Evolutionary conservation across 1,140 invertebrate genomes (phyloP).

Genomic region (Pogonomyrmex californicus): DNA sequence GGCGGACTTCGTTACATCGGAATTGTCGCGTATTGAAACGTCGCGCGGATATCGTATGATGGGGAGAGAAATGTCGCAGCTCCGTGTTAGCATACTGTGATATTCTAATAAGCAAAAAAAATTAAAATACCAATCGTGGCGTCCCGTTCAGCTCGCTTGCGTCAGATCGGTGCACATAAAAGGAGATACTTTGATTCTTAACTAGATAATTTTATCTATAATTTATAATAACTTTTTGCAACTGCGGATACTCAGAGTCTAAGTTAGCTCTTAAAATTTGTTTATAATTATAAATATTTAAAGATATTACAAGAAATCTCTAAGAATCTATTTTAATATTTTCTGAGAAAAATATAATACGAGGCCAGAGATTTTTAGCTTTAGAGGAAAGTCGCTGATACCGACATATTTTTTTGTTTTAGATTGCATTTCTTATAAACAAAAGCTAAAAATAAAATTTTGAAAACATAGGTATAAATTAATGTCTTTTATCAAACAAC

Average conservation of each 20-base stretch:
- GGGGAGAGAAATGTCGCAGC: background rate
- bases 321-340: too few species aligned
- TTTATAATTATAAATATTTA: background rate
- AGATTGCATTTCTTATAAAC: too few species aligned
- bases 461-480: background rate
- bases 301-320: background rate
- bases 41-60: background rate
- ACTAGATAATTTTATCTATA: background rate
- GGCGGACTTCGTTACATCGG: background rate
- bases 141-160: background rate
- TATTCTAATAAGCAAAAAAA: background rate
- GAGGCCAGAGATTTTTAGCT: too few species aligned
- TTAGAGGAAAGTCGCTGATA: too few species aligned
- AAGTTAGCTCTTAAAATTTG: constrained; percentile 1
- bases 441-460: too few species aligned
- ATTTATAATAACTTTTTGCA: background rate
- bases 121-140: background rate
- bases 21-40: constrained; percentile 9
- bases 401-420: too few species aligned
- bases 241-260: background rate
- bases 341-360: too few species aligned
- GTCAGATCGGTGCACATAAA: background rate
- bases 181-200: background rate
- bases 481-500: background rate
- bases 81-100: background rate